Evolutionary conservation across 2,797 vertebrate species (phyloP), one percentile per base, ranked within the genome.

Genomic region (Chrysocyon brachyurus): DNA sequence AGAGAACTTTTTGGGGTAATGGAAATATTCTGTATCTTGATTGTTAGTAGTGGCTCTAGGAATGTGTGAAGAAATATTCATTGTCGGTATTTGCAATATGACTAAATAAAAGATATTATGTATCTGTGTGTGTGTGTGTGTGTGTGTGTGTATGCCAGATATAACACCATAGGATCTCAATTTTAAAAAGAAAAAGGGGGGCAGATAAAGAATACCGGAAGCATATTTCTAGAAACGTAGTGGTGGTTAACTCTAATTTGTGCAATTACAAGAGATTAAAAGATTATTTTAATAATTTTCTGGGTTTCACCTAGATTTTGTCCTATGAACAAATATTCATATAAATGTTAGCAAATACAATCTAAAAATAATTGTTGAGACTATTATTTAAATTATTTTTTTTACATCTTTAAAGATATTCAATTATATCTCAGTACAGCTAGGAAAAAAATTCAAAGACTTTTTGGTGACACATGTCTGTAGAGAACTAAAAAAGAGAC

Each of bases 241-340:
- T 56, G 46, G 64, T 49, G 54, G 33, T 28, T 72, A 26, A 72
- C 17, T 83, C 19, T 79, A 63, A 36, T 77, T 46, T 77, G 36
- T 40, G 24, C 16, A 31, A 8, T 49, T 73, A 64, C 2, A 79
- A 82, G 28, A 83, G 52, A 78, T 79, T 89, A 17, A 70, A 95
- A 82, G 72, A 68, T 83, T 82, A 61, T 75, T 94, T 79, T 28
- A 83, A 78, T 52, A 70, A 40, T 68, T 84, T 95, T 77, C 31
- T 86, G 4, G 7, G 1, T 40, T 59, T 87, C 66, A 61, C 7
- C 52, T 54, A 78, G 63, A 78, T 56, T 70, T 33, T 52, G 7
- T 77, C 21, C 26, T 28, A 87, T 36, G 22, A 82, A 56, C 17
- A 93, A 77, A 49, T 81, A 64, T 75, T 85, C 36, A 59, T 72